Base-by-base conservation (phyloP, 1,140 invertebrate genomes). In the Asbolus verrucosus region DNA sequence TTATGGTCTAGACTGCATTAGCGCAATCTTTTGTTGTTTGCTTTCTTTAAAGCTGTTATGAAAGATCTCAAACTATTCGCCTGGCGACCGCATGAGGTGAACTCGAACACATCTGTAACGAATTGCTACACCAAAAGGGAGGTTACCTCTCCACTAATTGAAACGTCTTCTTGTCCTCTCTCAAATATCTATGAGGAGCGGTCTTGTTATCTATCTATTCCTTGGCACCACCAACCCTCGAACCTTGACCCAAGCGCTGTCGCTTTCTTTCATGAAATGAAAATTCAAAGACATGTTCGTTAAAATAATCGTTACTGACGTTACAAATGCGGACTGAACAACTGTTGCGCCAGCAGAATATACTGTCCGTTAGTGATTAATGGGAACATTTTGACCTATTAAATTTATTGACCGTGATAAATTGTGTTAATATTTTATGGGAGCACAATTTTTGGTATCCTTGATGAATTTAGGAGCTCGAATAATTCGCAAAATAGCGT, bases 101-200 rank as follows among this genome's bases (percentile, higher is more conserved):
- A 21, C 9, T 8, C 16, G 15, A n/a, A n/a, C 19, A 8, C 33
- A 62, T 63, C 65, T 15, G 66, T 46, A 68, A 62, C 54, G 62
- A 72, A 68, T 36, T 66, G 66, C 8, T 69, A 41, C 70, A 69
- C 16, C 41, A 59, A 71, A 61, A 67, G 62, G 66, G 43, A 50
- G 30, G 62, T 50, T 67, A 67, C 62, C 69, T 21, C n/a, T 11
- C 33, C 24, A 30, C 61, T 70, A 70, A 70, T 70, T 65, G 61
- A 31, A 59, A 21, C 27, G 50, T 59, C 27, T 2, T 59, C 50
- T 24, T 24, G 19, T 18, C 3, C 18, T 2, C 19, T 16, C n/a
- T 16, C 16, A 15, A 50, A 15, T 50, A 50, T 8, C 43, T 16
- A 15, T 50, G n/a, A n/a, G n/a, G n/a, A n/a, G n/a, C n/a, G n/a